These are phyloP conservation scores for Drosophila phalerata DNA, from an alignment of 2,888 invertebrate species.

Conservation along the genomic window DNA sequence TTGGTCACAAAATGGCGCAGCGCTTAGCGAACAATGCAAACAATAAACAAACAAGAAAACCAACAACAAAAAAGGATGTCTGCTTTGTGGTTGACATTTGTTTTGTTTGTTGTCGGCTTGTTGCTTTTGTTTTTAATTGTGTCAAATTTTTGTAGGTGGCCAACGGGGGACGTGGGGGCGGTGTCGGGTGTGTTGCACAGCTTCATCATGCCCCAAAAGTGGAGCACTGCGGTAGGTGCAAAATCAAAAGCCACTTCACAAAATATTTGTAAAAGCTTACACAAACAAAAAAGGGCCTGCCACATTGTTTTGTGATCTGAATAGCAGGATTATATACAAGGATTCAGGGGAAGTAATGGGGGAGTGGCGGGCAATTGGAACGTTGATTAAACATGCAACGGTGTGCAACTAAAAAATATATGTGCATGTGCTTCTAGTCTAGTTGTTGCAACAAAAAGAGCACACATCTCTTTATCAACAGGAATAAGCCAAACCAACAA, in stretches of 20 bases:
- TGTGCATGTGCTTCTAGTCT: constrained; percentile 34
- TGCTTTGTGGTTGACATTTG: constrained; percentile 76
- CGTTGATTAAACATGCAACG: constrained; percentile 61
- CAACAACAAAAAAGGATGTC: constrained; percentile 60
- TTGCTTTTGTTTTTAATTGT: constrained; percentile 79
- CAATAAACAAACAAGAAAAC: constrained; percentile 43
- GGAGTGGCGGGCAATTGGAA: constrained; percentile 38
- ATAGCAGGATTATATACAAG: constrained; percentile 11
- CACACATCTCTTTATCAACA: constrained; percentile 8
- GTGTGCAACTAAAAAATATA: constrained; percentile 17
- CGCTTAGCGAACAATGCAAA: constrained; percentile 74
- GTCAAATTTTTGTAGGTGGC: constrained; percentile 61
- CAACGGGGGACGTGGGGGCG: not conserved
- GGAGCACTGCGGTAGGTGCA: constrained; percentile 77
- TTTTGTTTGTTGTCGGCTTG: constrained; percentile 58
- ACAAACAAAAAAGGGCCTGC: constrained; percentile 18
- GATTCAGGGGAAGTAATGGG: not conserved
- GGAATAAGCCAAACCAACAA: constrained; percentile 11
- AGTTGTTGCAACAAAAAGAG: constrained; percentile 26
- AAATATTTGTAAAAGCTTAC: constrained; percentile 63
- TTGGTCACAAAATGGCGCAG: constrained; percentile 78
- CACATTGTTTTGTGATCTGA: constrained; percentile 55
- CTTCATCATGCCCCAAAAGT: constrained; percentile 46
- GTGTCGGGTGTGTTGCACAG: constrained; percentile 9
- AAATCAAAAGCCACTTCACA: constrained; percentile 80